Base-by-base conservation (phyloP, 2,113 vertebrate species). In the Rattus norvegicus region DNA sequence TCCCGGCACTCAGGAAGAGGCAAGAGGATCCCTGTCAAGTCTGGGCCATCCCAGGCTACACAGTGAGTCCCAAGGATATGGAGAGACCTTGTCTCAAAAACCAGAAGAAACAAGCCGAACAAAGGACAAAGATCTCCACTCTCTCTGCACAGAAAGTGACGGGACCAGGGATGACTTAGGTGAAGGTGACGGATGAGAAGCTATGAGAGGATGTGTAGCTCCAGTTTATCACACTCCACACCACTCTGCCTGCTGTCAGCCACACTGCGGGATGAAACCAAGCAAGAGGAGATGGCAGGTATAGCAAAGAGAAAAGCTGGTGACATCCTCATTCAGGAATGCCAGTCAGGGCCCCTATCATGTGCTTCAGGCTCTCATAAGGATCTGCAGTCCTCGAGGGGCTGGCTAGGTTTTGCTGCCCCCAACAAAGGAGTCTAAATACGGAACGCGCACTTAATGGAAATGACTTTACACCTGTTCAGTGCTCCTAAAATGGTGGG, bases 391-490 rank as follows among this genome's bases (percentile, higher is more conserved):
- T 81, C 97, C 84, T 92, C 81, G 39, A 95, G 91, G 97, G 26
- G 61, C 94, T 97, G 93, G 93, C 69, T 30, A 47, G 81, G 56
- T 86, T 90, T 61, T 87, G n/a, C 88, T 81, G 95, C 80, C 97
- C 59, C 84, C 8, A 17, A 92, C 97, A 80, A 54, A 97, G 86
- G 84, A 97, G 95, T 91, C 96, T 93, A 95, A 97, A 88, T 89
- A 89, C 24, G 43, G 56, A 63, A 96, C 59, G n/a, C 59, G 96
- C 93, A 97, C 8, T 56, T 95, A 97, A 98, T 88, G 95, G 98
- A 98, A 97, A 96, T 63, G 87, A 67, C 56, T 98, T 98, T 98
- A 97, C 93, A 98, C 96, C 97, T 98, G 95, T 90, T 97, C 97
- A 91, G 94, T 81, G 49, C 59, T 94, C 95, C 56, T 95, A 91